Evolutionary conservation across 2,797 vertebrate species (phyloP), one percentile per base, ranked within the genome.

Genomic region (Cirrhinus molitorella): DNA sequence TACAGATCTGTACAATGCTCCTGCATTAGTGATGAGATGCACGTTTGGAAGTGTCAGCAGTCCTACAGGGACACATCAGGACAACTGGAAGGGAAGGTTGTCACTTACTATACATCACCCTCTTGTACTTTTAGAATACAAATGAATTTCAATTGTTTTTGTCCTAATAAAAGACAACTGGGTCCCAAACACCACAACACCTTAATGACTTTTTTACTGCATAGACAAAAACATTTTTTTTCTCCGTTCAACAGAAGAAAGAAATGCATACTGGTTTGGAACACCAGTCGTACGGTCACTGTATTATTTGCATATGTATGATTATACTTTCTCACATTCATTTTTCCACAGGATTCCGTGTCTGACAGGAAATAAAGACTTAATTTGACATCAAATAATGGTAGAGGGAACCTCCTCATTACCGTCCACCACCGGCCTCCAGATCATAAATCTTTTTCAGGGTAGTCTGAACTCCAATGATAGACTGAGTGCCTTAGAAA

Each of bases 391-490:
- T 57, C 45, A 53, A 25, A 78, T 77, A 13, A 49, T 31, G 28
- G 71, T 12, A 25, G 43, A 11, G 72, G 74, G 16, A 79, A 78
- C 66, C 40, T 49, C 28, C 53, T 77, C 28, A 6, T 11, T 34
- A 79, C 16, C 2, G 0, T 43, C 49, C 40, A 40, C 49, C 16
- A 28, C 4, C 37, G 23, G 12, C 16, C 47, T 51, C 28, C 14
- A 31, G 63, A 55, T 77, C 19, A 9, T 57, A 87, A 81, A 78
- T 45, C 17, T 59, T 57, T 28, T 72, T 49, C 31, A 70, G 47
- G 76, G 70, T 66, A 81, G 34, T 70, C 14, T 21, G 43, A 12
- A 43, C 47, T 45, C 61, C 75, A 85, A 57, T 83, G 82, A 81
- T 28, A 80, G 73, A 34, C 31, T 19, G 25, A 16, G 25, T 9